phyloP scores from a whole-genome alignment of 2,888 invertebrate genomes.

The Nebria brevicollis region DNA sequence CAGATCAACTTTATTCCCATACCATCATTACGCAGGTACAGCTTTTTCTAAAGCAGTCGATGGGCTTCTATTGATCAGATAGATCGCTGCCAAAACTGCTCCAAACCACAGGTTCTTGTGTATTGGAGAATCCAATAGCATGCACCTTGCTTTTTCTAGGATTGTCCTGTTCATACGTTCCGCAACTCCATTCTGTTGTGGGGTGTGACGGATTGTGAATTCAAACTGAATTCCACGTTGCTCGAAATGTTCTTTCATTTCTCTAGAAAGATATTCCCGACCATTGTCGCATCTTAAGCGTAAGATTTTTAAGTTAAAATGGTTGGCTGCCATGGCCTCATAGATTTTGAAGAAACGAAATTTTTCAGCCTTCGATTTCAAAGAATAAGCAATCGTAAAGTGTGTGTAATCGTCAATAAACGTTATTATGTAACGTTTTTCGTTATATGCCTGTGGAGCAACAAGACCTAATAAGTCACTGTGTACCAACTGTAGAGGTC shows the following conservation, averaged over 20 bases:
- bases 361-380: slow-evolving; percentile 51
- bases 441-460: slow-evolving; percentile 49
- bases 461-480: slow-evolving; percentile 53
- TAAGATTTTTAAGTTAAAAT: slow-evolving; percentile 51
- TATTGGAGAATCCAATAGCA: too few relatives aligned
- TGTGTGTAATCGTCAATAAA: too few relatives aligned
- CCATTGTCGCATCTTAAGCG: slow-evolving; percentile 54
- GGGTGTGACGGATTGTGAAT: slow-evolving; percentile 51
- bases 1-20: too few relatives aligned
- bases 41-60: too few relatives aligned
- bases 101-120: too few relatives aligned
- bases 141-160: too few relatives aligned
- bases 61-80: too few relatives aligned
- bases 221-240: slow-evolving; percentile 48
- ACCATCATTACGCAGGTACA: too few relatives aligned
- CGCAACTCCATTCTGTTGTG: too few relatives aligned
- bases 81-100: too few relatives aligned
- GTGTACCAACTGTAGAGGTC: slow-evolving; percentile 51
- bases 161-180: too few relatives aligned
- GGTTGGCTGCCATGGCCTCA: slow-evolving; percentile 50
- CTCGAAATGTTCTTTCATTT: slow-evolving; percentile 47
- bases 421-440: slow-evolving; percentile 22
- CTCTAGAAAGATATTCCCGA: slow-evolving; percentile 54
- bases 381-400: slow-evolving; percentile 43
- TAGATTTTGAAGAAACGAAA: slow-evolving; percentile 51